A percentile compares a stretch with the other conserved stretches of the same genome.
phyloP scores from a whole-genome alignment of 2,888 invertebrate species.

The Drosophila meridiana region DNA sequence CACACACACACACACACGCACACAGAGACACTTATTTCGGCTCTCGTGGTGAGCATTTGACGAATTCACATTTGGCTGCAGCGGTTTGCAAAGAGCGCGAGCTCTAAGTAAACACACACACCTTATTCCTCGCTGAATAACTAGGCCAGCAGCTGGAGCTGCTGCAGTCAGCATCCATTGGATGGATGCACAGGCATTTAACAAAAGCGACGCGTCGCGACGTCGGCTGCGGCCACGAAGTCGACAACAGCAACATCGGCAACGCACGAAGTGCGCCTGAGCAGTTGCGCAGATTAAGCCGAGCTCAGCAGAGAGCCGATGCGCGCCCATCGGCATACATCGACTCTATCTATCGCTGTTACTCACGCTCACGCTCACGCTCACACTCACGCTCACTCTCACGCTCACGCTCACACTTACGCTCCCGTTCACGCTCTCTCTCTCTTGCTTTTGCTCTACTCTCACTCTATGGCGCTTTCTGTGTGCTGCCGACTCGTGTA shows the following conservation, averaged over 20 bases:
- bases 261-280: slow-evolving; percentile 27
- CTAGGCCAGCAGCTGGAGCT: slow-evolving; percentile 42
- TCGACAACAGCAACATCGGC: not conserved
- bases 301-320: slow-evolving; percentile 5
- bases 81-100: slow-evolving; percentile 46
- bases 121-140: slow-evolving; percentile 70
- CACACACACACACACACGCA: slow-evolving; percentile 4
- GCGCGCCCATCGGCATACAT: slow-evolving; percentile 17
- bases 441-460: too few relatives aligned
- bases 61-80: slow-evolving; percentile 47
- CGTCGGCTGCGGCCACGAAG: not conserved
- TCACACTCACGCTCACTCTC: not conserved
- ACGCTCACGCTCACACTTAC: not conserved
- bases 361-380: not conserved
- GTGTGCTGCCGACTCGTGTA: not conserved
- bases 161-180: slow-evolving; percentile 26
- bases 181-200: slow-evolving; percentile 36
- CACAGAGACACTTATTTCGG: slow-evolving; percentile 12
- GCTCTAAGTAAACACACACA: slow-evolving; percentile 70
- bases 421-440: not conserved
- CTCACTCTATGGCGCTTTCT: too few relatives aligned
- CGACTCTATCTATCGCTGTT: slow-evolving; percentile 3
- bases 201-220: slow-evolving; percentile 5
- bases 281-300: slow-evolving; percentile 49
- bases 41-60: slow-evolving; percentile 25